Evolutionary conservation across 2,888 invertebrate genomes (phyloP), one percentile per base, ranked within the genome.

Genomic region (Tipula lateralis): DNA sequence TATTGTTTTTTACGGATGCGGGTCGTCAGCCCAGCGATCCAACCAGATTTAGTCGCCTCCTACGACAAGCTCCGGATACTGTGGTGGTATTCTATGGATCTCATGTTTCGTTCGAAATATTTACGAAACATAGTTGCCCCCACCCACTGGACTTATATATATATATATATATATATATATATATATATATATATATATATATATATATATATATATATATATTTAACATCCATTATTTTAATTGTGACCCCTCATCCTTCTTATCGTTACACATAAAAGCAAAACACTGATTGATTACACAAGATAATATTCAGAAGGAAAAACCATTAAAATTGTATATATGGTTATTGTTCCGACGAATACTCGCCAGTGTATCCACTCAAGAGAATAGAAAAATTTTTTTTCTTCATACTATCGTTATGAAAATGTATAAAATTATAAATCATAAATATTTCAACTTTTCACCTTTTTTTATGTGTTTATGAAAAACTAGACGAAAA

Each of bases 381-480:
- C 66, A 66, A 66, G 66, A 66, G 66, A 66, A 66, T 24, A 19
- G 24, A 66, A 66, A 9, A 66, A 66, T 66, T 50, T 66, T 24
- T 24, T n/a, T 9, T 24, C 24, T 66, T 24, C 66, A 66, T 66
- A 66, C 24, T 66, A 66, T 66, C 24, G 24, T 66, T 24, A 66
- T 66, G 66, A 66, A 66, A 66, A 66, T 24, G 66, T 19, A 50
- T 36, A 32, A 32, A 32, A 32, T 32, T 32, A 32, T 39, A 66
- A 66, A 66, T 66, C 66, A 66, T 66, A 66, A 66, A 66, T 24
- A 66, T 24, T 66, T 24, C 24, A 66, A 66, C 66, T 66, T 66
- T 66, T 66, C 66, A 66, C 66, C 66, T 66, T 66, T 66, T 36
- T 66, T 66, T 66, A 66, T 66, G 66, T 66, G 66, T 66, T 66